Percentiles rank a stretch among this genome's conserved stretches.
phyloP scores from a whole-genome alignment of 1,140 invertebrate genomes.

The Anastrepha obliqua region DNA sequence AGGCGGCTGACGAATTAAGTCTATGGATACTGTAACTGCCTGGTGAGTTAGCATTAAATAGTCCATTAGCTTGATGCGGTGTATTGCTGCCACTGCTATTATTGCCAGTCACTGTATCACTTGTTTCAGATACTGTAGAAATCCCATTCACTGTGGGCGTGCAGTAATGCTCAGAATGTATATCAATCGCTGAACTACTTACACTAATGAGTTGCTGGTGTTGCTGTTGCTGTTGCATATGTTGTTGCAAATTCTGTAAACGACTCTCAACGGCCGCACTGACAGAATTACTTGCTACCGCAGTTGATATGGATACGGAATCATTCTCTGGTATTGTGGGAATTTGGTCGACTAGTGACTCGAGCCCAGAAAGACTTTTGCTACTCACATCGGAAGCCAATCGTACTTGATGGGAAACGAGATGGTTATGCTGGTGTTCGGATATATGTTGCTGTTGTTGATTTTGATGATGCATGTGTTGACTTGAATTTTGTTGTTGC shows the following conservation, averaged over 20 bases:
- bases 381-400: constrained; percentile 83
- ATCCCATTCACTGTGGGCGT: not conserved
- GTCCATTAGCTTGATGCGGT: not conserved
- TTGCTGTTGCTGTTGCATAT: constrained; percentile 7
- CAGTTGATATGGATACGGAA: constrained; percentile 58
- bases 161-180: constrained; percentile 1
- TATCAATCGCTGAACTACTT: not conserved
- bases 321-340: constrained; percentile 86
- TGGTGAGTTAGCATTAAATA: constrained; percentile 1
- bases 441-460: constrained; percentile 70
- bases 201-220: not conserved
- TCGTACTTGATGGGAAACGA: constrained; percentile 45
- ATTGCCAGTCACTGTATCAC: not conserved
- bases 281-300: constrained; percentile 59
- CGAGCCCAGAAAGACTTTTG: constrained; percentile 90
- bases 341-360: constrained; percentile 93
- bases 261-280: constrained; percentile 67
- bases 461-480: constrained; percentile 59
- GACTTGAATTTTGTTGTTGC: constrained; percentile 69
- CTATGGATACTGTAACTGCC: constrained; percentile 31
- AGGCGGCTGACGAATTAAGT: constrained; percentile 34
- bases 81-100: constrained; percentile 22
- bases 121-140: not conserved
- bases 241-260: constrained; percentile 51
- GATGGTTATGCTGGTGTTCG: constrained; percentile 46